These are phyloP conservation scores for Hemibagrus wyckioides DNA, from an alignment of 2,113 vertebrate genomes.

Conservation along the genomic window DNA sequence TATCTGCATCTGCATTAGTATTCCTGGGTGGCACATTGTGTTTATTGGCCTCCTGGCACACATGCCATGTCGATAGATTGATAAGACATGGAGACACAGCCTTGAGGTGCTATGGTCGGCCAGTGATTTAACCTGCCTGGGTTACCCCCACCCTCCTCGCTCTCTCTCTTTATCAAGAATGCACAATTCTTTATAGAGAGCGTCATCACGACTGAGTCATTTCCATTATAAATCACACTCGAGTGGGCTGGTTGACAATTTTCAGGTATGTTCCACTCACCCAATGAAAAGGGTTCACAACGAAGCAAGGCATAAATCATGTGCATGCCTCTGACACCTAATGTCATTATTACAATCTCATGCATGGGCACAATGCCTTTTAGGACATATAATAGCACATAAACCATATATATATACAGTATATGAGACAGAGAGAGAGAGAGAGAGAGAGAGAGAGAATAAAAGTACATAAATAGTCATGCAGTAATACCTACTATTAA, in stretches of 20 bases:
- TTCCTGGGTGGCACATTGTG: slow-evolving; percentile 61
- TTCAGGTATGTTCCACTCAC: slow-evolving; percentile 18
- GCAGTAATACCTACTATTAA: too few relatives aligned
- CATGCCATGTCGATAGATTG: slow-evolving; percentile 74
- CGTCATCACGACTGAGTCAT: not conserved
- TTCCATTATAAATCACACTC: slow-evolving; percentile 33
- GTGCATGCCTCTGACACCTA: slow-evolving; percentile 28
- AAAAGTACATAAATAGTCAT: too few relatives aligned
- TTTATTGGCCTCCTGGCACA: slow-evolving; percentile 56
- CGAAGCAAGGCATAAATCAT: slow-evolving; percentile 30
- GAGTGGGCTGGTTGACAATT: slow-evolving; percentile 25
- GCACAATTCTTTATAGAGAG: slow-evolving; percentile 14
- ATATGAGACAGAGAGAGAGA: not conserved
- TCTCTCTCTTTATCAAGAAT: slow-evolving; percentile 3
- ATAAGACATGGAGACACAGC: slow-evolving; percentile 62
- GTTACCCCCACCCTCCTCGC: not conserved
- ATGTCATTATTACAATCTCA: slow-evolving; percentile 28
- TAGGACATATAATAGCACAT: not conserved
- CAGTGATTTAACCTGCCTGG: slow-evolving; percentile 40
- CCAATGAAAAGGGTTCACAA: not conserved
- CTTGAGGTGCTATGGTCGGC: not conserved
- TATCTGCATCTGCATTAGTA: slow-evolving; percentile 77
- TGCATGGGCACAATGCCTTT: slow-evolving; percentile 3
- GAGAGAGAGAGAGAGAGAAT: too few relatives aligned
- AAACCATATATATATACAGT: not conserved